These are phyloP conservation scores for Mirounga angustirostris DNA, from an alignment of 2,113 vertebrate species.

Conservation along the genomic window DNA sequence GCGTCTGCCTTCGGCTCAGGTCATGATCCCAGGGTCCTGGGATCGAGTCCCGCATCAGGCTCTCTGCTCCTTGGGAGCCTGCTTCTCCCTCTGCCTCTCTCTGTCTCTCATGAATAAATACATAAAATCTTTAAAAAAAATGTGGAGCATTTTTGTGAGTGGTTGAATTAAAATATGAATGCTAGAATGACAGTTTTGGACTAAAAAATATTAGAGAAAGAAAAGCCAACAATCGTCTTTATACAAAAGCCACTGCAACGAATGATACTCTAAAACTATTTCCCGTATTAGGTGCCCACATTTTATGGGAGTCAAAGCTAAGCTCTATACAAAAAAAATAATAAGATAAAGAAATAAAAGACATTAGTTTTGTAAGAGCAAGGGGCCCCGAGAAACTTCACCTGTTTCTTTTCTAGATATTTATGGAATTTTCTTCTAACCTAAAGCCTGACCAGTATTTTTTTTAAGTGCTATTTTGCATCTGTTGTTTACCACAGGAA, in stretches of 20 bases:
- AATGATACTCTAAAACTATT: background rate
- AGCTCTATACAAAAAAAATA: background rate
- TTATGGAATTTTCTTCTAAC: slow-evolving; percentile 5
- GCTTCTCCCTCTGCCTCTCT: too few species aligned
- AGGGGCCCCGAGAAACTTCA: background rate
- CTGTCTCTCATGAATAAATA: too few species aligned
- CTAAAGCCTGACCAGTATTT: background rate
- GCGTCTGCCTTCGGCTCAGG: too few species aligned
- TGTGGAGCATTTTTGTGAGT: slow-evolving; percentile 44
- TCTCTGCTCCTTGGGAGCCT: too few species aligned
- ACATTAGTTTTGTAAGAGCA: background rate
- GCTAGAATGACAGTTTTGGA: slow-evolving; percentile 41
- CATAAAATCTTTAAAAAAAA: background rate
- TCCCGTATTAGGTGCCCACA: background rate
- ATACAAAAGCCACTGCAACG: background rate
- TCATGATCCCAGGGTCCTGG: too few species aligned
- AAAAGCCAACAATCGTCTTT: slow-evolving; percentile 6
- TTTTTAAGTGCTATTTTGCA: background rate
- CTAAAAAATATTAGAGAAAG: slow-evolving; percentile 45
- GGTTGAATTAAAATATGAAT: slow-evolving; percentile 69
- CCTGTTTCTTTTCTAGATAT: background rate
- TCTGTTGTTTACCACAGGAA: background rate
- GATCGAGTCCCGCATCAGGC: too few species aligned
- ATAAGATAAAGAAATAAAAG: background rate
- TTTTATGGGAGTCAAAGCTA: background rate